Percentiles rank a stretch among this genome's conserved stretches.
Evolutionary conservation across 2,888 invertebrate species (phyloP).

Genomic region (Papilio elwesi): DNA sequence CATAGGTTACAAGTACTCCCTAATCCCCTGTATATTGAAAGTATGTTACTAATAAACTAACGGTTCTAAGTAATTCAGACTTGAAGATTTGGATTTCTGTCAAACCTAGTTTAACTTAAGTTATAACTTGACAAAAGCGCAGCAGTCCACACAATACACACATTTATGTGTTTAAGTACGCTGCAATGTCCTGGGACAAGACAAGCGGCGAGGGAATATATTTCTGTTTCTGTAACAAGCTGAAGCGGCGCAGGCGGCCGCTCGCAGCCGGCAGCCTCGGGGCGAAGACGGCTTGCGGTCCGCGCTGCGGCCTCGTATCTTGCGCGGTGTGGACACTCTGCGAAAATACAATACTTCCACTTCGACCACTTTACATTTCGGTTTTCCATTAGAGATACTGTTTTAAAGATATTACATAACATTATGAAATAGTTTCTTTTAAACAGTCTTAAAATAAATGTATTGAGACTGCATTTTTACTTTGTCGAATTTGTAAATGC

Average conservation of each 20-base stretch:
- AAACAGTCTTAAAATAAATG: neutral
- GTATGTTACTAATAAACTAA: no score
- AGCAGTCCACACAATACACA: slow-evolving; percentile 41
- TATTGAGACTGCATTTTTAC: no score
- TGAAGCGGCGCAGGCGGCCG: neutral
- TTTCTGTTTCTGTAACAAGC: slow-evolving; percentile 11
- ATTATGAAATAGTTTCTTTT: neutral
- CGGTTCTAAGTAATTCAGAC: no score
- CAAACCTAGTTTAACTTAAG: no score
- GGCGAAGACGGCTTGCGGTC: slow-evolving; percentile 21
- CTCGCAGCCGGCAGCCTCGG: neutral
- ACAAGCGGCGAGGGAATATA: slow-evolving; percentile 50
- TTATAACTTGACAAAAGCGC: neutral
- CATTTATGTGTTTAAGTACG: slow-evolving; percentile 35
- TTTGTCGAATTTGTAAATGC: no score
- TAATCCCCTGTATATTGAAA: no score
- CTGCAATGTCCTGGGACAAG: slow-evolving; percentile 3
- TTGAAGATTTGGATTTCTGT: no score
- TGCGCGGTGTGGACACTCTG: neutral
- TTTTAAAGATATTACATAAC: no score
- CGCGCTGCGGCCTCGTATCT: neutral
- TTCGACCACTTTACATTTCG: neutral
- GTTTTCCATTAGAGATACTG: neutral
- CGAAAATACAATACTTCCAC: neutral
- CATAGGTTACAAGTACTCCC: no score